Percentiles rank a stretch among this genome's conserved stretches.
phyloP scores from a whole-genome alignment of 2,797 vertebrate genomes.

The Chiloscyllium punctatum region DNA sequence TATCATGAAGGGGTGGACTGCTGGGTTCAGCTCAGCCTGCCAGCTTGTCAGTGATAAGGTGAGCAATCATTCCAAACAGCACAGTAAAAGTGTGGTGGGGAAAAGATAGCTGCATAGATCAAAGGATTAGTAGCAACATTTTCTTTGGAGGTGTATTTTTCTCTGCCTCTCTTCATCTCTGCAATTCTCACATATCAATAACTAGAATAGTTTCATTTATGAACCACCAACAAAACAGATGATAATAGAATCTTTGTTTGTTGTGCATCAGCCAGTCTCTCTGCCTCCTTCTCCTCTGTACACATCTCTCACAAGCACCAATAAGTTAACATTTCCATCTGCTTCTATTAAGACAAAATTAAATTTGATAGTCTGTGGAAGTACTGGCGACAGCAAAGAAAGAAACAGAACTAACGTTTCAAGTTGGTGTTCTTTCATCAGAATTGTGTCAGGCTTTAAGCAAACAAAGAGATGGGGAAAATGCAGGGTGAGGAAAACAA shows the following conservation, averaged over 20 bases:
- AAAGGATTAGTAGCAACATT: background rate
- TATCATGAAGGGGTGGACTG: background rate
- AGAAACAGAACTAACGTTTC: background rate
- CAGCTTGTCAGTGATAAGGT: too few relatives aligned
- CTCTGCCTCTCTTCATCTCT: background rate
- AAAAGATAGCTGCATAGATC: background rate
- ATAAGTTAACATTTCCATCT: background rate
- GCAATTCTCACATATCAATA: background rate
- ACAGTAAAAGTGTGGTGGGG: too few relatives aligned
- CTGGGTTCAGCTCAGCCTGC: background rate
- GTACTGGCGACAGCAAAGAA: background rate
- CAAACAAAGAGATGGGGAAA: background rate
- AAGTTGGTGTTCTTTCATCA: background rate
- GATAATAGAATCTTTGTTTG: background rate
- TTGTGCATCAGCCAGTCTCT: background rate
- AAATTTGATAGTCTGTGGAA: background rate
- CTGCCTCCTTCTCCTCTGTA: background rate
- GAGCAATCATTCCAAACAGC: background rate
- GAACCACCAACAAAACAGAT: background rate
- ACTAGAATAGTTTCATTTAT: background rate
- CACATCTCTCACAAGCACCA: background rate
- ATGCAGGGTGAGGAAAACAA: background rate
- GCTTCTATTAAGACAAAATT: background rate
- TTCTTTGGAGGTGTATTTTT: background rate
- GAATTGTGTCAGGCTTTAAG: background rate